Evolutionary conservation across 2,113 vertebrate genomes (phyloP).

Genomic region (Anhinga anhinga): DNA sequence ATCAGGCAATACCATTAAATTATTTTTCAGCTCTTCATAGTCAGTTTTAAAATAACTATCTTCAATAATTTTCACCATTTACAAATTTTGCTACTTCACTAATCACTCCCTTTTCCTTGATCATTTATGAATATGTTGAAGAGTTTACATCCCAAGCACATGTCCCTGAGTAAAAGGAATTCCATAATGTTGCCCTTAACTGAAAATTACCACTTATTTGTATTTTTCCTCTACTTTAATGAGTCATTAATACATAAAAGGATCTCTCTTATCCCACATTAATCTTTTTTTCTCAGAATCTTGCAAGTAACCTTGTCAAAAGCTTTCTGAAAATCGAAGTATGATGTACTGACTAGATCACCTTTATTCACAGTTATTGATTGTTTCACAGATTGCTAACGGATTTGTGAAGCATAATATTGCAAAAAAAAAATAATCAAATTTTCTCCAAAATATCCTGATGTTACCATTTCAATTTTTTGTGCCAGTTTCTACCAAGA

Average conservation of each 20-base stretch:
- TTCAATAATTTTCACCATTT: neutral
- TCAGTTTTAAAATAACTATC: neutral
- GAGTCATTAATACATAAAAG: neutral
- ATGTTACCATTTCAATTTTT: neutral
- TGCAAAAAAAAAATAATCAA: neutral
- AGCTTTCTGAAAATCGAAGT: neutral
- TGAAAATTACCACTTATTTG: neutral
- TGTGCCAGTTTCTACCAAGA: neutral
- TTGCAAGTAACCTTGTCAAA: neutral
- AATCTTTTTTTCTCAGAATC: neutral
- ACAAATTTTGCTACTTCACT: neutral
- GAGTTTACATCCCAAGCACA: rapidly evolving
- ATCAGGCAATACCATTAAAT: neutral
- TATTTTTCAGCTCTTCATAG: neutral
- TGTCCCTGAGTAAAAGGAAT: neutral
- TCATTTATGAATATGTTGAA: neutral
- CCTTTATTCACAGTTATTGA: neutral
- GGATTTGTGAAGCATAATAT: neutral
- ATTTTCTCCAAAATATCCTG: neutral
- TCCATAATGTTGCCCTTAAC: neutral
- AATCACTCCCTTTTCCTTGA: neutral
- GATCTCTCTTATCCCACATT: neutral
- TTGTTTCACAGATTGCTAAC: neutral
- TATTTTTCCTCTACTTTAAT: neutral
- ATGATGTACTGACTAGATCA: neutral